Percentiles rank a stretch among this genome's conserved stretches.
Conservation (phyloP, 1,140 invertebrate genomes). For the Heterodera carotae region DNA sequence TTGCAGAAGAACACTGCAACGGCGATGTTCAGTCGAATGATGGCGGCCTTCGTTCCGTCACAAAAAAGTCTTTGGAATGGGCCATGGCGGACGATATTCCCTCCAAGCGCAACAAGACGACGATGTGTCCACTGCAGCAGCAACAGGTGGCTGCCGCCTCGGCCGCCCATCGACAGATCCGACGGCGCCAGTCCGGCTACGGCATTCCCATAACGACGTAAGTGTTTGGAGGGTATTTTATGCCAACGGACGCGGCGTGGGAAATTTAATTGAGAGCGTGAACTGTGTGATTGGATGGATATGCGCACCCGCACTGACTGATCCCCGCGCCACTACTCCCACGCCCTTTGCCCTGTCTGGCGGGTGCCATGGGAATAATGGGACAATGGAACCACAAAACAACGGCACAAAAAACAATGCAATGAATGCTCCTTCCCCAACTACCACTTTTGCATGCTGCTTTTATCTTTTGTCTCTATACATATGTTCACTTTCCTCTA, state of each 20-base stretch:
- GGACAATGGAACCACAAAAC: background rate
- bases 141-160: constrained; percentile 16
- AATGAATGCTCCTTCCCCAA: background rate
- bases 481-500: background rate
- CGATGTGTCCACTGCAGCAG: constrained; percentile 9
- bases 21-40: constrained; percentile 54
- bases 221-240: constrained; percentile 28
- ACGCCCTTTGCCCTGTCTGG: background rate
- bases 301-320: too few relatives aligned
- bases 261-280: constrained; percentile 1
- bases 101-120: constrained; percentile 39
- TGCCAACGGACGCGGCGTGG: background rate
- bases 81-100: constrained; percentile 15
- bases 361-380: background rate
- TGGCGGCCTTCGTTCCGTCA: constrained; percentile 18
- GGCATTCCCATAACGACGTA: constrained; percentile 64
- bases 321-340: background rate
- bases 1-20: constrained; percentile 56
- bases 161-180: constrained; percentile 29
- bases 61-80: constrained; percentile 20
- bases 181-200: constrained; percentile 60
- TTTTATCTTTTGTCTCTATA: background rate
- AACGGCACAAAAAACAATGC: background rate
- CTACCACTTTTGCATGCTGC: background rate
- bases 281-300: background rate